These are phyloP conservation scores for Potamarius usumacintae DNA, from an alignment of 2,113 vertebrate species.

Conservation along the genomic window DNA sequence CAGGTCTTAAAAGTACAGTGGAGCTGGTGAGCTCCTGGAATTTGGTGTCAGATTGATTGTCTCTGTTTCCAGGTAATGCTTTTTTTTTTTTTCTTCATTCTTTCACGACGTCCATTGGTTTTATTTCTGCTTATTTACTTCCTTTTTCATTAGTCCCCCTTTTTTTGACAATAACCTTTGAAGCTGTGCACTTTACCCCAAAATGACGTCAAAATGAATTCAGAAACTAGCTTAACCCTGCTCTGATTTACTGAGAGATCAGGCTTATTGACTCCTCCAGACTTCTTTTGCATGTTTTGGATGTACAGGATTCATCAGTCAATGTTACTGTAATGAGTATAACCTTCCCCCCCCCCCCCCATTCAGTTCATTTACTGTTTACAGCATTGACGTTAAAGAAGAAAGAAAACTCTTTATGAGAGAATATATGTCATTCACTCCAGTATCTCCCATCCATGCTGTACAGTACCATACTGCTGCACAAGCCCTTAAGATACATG, in stretches of 20 bases:
- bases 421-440: constrained; percentile 18
- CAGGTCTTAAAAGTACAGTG: constrained; percentile 35
- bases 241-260: not conserved
- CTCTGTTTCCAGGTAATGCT: constrained; percentile 25
- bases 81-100: not conserved
- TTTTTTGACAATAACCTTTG: constrained; percentile 28
- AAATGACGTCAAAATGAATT: not conserved
- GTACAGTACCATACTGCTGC: not conserved
- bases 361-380: not conserved
- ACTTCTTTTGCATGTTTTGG: not conserved
- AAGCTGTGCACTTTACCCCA: constrained; percentile 15
- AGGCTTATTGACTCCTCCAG: constrained; percentile 7
- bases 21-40: constrained; percentile 30
- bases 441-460: not conserved
- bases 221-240: not conserved
- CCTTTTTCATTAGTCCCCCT: constrained; percentile 30
- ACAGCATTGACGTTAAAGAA: not conserved
- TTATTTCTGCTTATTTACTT: constrained; percentile 35
- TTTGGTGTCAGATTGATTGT: constrained; percentile 51
- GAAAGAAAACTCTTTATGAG: not conserved
- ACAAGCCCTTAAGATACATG: not conserved
- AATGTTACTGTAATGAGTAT: constrained; percentile 11
- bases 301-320: constrained; percentile 24
- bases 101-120: constrained; percentile 7
- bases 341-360: no score